Conservation (phyloP, 2,113 vertebrate species). For the Setophaga petechia region DNA sequence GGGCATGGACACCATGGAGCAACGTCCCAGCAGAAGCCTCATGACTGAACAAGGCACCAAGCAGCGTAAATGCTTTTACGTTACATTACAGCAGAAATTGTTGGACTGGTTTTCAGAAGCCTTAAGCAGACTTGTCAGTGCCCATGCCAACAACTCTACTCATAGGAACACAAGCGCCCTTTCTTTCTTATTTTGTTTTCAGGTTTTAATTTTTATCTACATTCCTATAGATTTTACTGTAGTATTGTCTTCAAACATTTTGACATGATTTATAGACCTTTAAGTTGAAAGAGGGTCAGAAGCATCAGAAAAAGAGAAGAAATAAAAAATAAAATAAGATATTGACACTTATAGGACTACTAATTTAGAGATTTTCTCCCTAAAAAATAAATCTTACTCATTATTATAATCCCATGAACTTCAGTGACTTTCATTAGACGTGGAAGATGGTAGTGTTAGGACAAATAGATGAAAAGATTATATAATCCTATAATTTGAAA, state of each 20-base stretch:
- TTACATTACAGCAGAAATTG: not conserved
- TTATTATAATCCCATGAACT: not conserved
- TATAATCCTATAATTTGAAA: not conserved
- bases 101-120: not conserved
- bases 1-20: not conserved
- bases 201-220: not conserved
- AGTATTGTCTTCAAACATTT: not conserved
- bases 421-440: not conserved
- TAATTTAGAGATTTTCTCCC: not conserved
- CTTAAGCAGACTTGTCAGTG: not conserved
- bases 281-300: not conserved
- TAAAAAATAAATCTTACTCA: not conserved
- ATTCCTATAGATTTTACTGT: not conserved
- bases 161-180: fast-evolving
- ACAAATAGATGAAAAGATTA: not conserved
- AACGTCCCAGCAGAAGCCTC: not conserved
- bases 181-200: not conserved
- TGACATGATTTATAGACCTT: not conserved
- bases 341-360: not conserved
- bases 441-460: not conserved
- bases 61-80: not conserved
- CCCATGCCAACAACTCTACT: not conserved
- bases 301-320: not conserved
- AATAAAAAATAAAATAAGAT: not conserved
- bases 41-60: not conserved